Percentiles rank a stretch among this genome's conserved stretches.
phyloP scores from a whole-genome alignment of 2,888 invertebrate genomes.

The Lycophotia porphyrea region DNA sequence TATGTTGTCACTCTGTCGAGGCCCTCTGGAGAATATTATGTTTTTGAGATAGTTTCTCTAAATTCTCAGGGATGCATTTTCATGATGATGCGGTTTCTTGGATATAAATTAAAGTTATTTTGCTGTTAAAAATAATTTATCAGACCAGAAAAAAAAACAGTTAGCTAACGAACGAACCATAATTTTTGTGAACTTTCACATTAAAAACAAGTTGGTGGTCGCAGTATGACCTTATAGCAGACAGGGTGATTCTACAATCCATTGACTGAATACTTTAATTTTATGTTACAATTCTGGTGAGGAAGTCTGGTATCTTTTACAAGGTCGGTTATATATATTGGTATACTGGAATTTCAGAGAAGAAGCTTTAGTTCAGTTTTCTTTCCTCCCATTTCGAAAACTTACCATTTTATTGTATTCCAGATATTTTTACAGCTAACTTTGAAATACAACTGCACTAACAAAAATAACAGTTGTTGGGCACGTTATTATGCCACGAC shows the following conservation, averaged over 20 bases:
- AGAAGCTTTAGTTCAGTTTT: not conserved
- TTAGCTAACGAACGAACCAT: not conserved
- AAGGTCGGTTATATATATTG: not conserved
- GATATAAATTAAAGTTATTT: not conserved
- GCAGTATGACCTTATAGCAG: not conserved
- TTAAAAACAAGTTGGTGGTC: not conserved
- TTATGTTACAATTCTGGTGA: not conserved
- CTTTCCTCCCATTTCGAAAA: not conserved
- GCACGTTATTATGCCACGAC: slow-evolving; percentile 27
- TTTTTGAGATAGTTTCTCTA: not conserved
- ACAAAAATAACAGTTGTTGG: slow-evolving; percentile 14
- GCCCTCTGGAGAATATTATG: not conserved
- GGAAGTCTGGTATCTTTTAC: not conserved
- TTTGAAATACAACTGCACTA: not conserved
- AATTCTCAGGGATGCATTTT: not conserved
- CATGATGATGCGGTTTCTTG: not conserved
- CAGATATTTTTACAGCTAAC: not conserved
- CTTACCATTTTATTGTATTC: not conserved
- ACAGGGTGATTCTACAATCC: not conserved
- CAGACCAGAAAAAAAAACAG: not conserved
- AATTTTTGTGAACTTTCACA: not conserved
- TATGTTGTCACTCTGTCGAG: not conserved
- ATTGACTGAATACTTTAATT: not conserved
- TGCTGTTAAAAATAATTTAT: not conserved
- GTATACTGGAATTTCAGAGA: not conserved